phyloP scores from a whole-genome alignment of 1,140 invertebrate species.

The Drosophila mayri region DNA sequence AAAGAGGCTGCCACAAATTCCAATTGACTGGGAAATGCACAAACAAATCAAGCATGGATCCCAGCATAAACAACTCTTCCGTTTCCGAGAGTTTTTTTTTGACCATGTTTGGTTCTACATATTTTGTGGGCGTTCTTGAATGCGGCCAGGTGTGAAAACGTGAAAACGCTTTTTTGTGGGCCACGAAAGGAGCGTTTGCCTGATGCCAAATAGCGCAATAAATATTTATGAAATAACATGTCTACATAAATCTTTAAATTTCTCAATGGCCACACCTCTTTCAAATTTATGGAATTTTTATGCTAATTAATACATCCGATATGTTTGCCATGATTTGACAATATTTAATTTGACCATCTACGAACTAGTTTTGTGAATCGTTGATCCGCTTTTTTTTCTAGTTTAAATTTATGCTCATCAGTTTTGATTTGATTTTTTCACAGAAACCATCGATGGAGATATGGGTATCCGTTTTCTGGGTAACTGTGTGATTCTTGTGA shows the following conservation, averaged over 20 bases:
- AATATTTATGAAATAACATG: slow-evolving; percentile 37
- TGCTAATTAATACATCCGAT: slow-evolving; percentile 57
- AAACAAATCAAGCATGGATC: slow-evolving; percentile 68
- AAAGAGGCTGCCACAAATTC: slow-evolving; percentile 65
- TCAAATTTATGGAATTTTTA: slow-evolving; percentile 41
- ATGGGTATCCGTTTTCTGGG: slow-evolving; percentile 15
- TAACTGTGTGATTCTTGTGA: slow-evolving; percentile 16
- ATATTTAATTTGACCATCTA: slow-evolving; percentile 42
- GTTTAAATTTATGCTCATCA: slow-evolving; percentile 26
- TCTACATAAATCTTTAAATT: not conserved
- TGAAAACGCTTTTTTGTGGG: slow-evolving; percentile 23
- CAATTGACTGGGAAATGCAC: slow-evolving; percentile 75
- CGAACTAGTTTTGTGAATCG: slow-evolving; percentile 49
- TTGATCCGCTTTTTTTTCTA: slow-evolving; percentile 28
- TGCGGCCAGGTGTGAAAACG: slow-evolving; percentile 76
- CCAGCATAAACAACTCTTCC: slow-evolving; percentile 23
- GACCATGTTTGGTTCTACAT: slow-evolving; percentile 24
- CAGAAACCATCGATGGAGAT: slow-evolving; percentile 39
- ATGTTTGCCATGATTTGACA: slow-evolving; percentile 47
- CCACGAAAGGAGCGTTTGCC: slow-evolving; percentile 8
- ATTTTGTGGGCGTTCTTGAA: slow-evolving; percentile 7
- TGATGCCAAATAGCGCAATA: slow-evolving; percentile 26
- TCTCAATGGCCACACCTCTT: slow-evolving; percentile 25
- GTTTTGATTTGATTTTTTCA: slow-evolving; percentile 21
- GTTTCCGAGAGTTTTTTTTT: slow-evolving; percentile 7